phyloP scores from a whole-genome alignment of 1,140 invertebrate species.

The Helicoverpa armigera region DNA sequence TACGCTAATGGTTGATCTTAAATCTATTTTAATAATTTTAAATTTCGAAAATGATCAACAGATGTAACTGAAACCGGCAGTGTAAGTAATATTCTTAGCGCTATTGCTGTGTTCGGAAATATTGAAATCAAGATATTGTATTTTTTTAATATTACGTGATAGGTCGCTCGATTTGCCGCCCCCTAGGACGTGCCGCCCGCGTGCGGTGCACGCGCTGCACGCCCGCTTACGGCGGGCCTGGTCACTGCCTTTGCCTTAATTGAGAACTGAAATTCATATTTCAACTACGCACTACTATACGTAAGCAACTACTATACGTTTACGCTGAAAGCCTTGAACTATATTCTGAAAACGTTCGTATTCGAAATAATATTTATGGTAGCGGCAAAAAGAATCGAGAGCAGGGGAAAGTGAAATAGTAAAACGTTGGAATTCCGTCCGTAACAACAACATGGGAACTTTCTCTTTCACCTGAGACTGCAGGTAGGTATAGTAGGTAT shows the following conservation, averaged over 20 bases:
- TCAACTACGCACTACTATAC: not conserved
- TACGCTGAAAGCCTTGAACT: slow-evolving; percentile 20
- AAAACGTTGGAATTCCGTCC: slow-evolving; percentile 65
- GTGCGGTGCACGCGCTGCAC: no score
- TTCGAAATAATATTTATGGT: slow-evolving; percentile 19
- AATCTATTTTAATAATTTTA: no score
- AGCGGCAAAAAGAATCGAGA: slow-evolving; percentile 51
- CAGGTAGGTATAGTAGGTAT: slow-evolving; percentile 48
- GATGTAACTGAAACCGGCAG: no score
- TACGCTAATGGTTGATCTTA: no score
- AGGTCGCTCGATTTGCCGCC: no score
- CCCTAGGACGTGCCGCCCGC: no score
- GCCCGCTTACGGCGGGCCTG: no score
- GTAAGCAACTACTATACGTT: not conserved
- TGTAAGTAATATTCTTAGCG: no score
- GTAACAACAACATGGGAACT: slow-evolving; percentile 60
- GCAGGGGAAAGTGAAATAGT: slow-evolving; percentile 67
- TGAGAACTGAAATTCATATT: not conserved
- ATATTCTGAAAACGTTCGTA: not conserved
- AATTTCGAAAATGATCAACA: no score
- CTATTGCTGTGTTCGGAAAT: no score
- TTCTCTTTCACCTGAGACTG: slow-evolving; percentile 65
- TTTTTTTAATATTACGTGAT: no score
- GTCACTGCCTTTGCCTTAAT: not conserved
- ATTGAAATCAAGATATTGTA: no score